Percentiles rank a stretch among this genome's conserved stretches.
These are phyloP conservation scores for Harpagus bidentatus DNA, from an alignment of 2,113 vertebrate genomes.

Conservation along the genomic window DNA sequence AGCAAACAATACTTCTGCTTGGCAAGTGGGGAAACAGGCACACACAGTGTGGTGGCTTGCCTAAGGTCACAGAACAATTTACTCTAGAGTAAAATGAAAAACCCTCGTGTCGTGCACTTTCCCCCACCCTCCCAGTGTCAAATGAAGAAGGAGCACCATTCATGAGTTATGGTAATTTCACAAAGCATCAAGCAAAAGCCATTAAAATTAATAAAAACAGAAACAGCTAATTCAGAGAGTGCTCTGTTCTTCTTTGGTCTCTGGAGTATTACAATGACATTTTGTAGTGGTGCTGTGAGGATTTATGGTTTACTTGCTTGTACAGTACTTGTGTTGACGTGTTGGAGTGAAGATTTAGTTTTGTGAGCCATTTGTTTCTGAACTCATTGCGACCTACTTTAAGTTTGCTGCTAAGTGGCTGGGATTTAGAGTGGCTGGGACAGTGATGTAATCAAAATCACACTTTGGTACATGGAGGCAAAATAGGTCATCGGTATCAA, in stretches of 20 bases:
- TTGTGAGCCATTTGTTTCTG: conserved; percentile 13
- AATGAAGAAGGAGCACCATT: not conserved
- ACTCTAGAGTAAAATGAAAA: not conserved
- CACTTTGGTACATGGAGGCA: conserved; percentile 1
- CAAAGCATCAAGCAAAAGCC: not conserved
- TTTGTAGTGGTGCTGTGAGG: not conserved
- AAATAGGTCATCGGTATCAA: conserved; percentile 6
- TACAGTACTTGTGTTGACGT: not conserved
- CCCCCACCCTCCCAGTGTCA: not conserved
- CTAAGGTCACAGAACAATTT: not conserved
- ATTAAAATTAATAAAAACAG: not conserved
- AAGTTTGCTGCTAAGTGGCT: conserved; percentile 19
- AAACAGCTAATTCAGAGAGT: not conserved
- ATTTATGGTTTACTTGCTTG: not conserved
- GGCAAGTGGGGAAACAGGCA: not conserved
- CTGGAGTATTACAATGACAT: not conserved
- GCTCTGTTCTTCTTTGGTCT: not conserved
- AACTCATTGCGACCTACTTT: conserved; percentile 36
- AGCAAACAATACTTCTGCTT: not conserved
- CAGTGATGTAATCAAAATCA: conserved; percentile 14
- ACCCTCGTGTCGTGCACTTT: not conserved
- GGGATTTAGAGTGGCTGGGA: conserved; percentile 47
- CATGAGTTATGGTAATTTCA: not conserved
- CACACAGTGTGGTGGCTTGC: not conserved
- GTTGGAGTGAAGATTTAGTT: not conserved